Evolutionary conservation across 2,888 invertebrate species (phyloP).

Genomic region (Prosopocoilus inquinatus): DNA sequence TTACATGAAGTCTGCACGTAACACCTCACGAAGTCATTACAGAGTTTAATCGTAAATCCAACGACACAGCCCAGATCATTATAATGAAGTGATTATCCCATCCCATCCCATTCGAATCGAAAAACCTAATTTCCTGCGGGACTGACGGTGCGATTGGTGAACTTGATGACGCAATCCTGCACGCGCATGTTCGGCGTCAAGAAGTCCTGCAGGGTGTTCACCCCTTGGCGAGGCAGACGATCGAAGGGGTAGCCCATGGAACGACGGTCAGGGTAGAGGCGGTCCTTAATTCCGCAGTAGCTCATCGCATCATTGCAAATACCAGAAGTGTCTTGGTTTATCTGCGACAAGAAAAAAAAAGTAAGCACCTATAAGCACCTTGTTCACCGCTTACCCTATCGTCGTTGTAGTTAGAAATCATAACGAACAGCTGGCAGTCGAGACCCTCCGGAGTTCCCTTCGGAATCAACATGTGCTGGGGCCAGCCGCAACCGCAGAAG

Average conservation of each 20-base stretch:
- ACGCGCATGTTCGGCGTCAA: slow-evolving; percentile 67
- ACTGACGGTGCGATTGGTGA: neutral
- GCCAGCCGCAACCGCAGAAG: slow-evolving; percentile 90
- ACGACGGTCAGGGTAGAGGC: slow-evolving; percentile 72
- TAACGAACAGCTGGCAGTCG: slow-evolving; percentile 69
- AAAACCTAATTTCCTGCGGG: neutral
- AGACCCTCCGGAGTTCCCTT: slow-evolving; percentile 68
- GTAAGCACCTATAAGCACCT: neutral
- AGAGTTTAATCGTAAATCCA: too few relatives aligned
- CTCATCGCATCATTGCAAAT: slow-evolving; percentile 68
- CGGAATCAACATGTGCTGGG: slow-evolving; percentile 76
- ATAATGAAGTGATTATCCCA: too few relatives aligned
- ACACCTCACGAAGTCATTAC: too few relatives aligned
- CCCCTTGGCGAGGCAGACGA: slow-evolving; percentile 56
- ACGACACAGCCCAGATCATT: too few relatives aligned
- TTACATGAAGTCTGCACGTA: too few relatives aligned
- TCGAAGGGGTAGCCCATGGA: slow-evolving; percentile 83
- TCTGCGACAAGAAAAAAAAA: slow-evolving; percentile 35
- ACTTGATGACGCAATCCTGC: slow-evolving; percentile 16
- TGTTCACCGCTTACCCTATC: slow-evolving; percentile 57
- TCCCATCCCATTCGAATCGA: too few relatives aligned
- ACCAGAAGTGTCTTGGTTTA: slow-evolving; percentile 54
- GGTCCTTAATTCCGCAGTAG: slow-evolving; percentile 73
- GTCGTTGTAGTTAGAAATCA: slow-evolving; percentile 71
- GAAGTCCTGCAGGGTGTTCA: slow-evolving; percentile 60